Evolutionary conservation across 2,888 invertebrate species (phyloP), one percentile per base, ranked within the genome.

Genomic region (Papilio demoleus): DNA sequence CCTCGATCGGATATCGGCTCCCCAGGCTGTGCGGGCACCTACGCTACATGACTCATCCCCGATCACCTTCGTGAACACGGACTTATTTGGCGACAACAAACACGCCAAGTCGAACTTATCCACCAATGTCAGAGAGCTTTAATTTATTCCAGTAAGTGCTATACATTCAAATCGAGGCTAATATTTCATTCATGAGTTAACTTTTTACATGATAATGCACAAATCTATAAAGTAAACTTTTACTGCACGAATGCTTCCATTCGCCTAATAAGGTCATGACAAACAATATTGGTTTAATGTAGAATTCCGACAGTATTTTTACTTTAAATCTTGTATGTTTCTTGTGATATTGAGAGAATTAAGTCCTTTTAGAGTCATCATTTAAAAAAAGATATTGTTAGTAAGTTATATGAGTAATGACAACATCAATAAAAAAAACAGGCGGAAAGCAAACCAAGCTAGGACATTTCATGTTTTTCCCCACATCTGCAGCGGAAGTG

Each of bases 21-120:
- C 31, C 81, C 84, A 84, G 82, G 81, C 78, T 78, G 79, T 78
- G 74, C 76, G 75, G 74, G 80, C 88, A 83, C 88, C 88, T 84
- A 88, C 89, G 80, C 86, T 75, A 75, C 77, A 81, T 90, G 90
- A 90, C 81, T 90, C 91, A 91, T 78, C 74, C 81, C 80, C 81
- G 88, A 87, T 92, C 88, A 90, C 92, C 92, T 92, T 91, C 90
- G 84, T 77, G 76, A 79, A 81, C 85, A 87, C 86, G 88, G 88
- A 91, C 92, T 84, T 92, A 92, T 92, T 92, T 91, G 92, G 92
- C 78, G 87, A 88, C 87, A 86, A 83, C 87, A 82, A 84, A 85
- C 86, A 84, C 86, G 86, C 79, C 78, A 76, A 77, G 81, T 83
- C 82, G 82, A 83, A 72, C 75, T 71, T 62, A 79, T 76, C 79